phyloP scores from a whole-genome alignment of 1,140 invertebrate genomes.

The Galleria mellonella region DNA sequence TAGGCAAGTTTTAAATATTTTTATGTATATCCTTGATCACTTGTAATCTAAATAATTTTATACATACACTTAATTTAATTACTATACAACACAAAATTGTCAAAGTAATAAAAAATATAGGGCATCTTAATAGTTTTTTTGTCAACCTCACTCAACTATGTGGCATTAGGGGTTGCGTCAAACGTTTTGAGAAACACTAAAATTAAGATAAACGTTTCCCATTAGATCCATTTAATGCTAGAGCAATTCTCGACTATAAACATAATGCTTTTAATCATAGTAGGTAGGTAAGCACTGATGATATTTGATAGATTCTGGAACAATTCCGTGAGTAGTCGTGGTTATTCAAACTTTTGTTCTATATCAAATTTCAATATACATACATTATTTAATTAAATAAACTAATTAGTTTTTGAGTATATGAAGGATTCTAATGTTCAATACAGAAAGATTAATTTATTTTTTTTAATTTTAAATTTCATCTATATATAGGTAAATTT shows the following conservation, averaged over 20 bases:
- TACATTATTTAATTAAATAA: background rate
- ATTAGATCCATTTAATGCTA: slow-evolving; percentile 63
- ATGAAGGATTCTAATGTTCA: no score
- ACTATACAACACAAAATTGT: no score
- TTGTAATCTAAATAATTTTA: no score
- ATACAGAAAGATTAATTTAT: background rate
- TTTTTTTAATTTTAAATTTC: background rate
- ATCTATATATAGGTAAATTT: background rate
- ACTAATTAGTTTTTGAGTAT: background rate
- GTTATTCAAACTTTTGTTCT: no score
- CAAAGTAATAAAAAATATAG: no score
- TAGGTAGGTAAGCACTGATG: slow-evolving; percentile 26
- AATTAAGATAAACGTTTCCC: slow-evolving; percentile 65
- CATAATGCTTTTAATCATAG: slow-evolving; percentile 62
- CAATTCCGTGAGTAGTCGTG: background rate
- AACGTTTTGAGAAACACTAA: slow-evolving; percentile 60
- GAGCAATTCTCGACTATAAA: slow-evolving; percentile 60
- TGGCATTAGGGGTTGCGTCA: slow-evolving; percentile 41
- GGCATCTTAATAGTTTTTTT: slow-evolving; percentile 12
- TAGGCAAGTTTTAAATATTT: no score
- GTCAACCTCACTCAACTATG: slow-evolving; percentile 16
- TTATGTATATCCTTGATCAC: no score
- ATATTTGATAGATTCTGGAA: slow-evolving; percentile 28
- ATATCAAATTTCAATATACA: no score
- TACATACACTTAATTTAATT: no score